Base-by-base conservation (phyloP, 2,113 vertebrate genomes). In the Todiramphus chloris region DNA sequence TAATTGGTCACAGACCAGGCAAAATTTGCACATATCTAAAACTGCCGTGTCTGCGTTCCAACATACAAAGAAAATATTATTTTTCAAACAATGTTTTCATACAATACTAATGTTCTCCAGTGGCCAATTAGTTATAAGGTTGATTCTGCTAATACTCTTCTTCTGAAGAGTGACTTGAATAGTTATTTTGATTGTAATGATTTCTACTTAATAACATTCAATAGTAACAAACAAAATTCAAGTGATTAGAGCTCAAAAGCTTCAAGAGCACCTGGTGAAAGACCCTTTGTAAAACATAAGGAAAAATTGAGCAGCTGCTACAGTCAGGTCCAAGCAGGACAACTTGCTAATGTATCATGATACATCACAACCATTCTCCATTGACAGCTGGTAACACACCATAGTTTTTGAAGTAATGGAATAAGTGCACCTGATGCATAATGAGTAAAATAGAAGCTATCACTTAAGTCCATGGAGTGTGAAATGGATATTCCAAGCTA, bases 181-280 rank as follows among this genome's bases (percentile, higher is more conserved):
- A 55, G 67, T 33, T 94, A 55, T 82, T 91, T 79, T 79, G 87
- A 87, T n/a, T 72, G 33, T 28, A 66, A 76, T 64, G 24, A 66
- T 79, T 90, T 25, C 70, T 73, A 56, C 44, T 87, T 80, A 85
- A 85, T 76, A 87, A 87, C 90, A 90, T 87, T 89, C 70, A 62
- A 30, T 23, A 46, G 16, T 1, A 85, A 50, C 55, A 85, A 84
- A 64, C 35, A 59, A 28, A 50, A 33, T 55, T 81, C n/a, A 46
- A 69, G 83, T 55, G 41, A 46, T 66, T 59, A 56, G 50, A 58
- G 64, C 12, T 25, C 13, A 51, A 51, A 51, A 25, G 50, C 50
- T 51, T 51, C 24, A 56, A 16, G 31, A 83, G 4, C 67, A 43
- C 3, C 1, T 16, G 21, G 8, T 46, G 46, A 82, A 74, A 55